phyloP scores from a whole-genome alignment of 1,140 invertebrate genomes.

The Gryllus bimaculatus region DNA sequence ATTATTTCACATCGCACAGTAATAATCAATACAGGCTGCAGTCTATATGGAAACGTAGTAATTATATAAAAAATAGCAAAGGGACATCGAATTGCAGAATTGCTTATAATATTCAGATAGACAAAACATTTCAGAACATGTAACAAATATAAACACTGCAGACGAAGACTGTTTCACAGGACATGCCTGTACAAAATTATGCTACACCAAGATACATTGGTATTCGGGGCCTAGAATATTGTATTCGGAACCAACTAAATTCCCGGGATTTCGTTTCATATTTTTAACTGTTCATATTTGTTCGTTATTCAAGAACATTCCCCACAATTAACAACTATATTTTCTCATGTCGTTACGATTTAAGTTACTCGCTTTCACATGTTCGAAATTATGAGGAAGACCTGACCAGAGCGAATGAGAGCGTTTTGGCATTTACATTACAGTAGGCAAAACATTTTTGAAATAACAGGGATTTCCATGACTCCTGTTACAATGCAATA shows the following conservation, averaged over 20 bases:
- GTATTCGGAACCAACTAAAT: background rate
- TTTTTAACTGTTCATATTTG: background rate
- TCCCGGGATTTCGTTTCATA: background rate
- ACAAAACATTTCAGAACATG: background rate
- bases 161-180: background rate
- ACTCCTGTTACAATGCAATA: too few relatives aligned
- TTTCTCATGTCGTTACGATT: background rate
- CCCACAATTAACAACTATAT: background rate
- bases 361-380: background rate
- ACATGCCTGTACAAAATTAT: conserved; percentile 2
- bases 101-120: background rate
- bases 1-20: too few relatives aligned
- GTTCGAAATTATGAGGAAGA: background rate
- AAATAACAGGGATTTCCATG: too few relatives aligned
- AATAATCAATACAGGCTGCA: too few relatives aligned
- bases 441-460: background rate
- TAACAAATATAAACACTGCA: background rate
- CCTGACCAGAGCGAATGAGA: background rate
- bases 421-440: background rate
- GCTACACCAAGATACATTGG: background rate
- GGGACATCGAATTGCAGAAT: background rate
- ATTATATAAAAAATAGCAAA: too few relatives aligned
- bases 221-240: background rate
- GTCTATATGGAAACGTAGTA: too few relatives aligned
- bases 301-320: background rate